phyloP scores from a whole-genome alignment of 2,113 vertebrate genomes.

The Anser cygnoides region DNA sequence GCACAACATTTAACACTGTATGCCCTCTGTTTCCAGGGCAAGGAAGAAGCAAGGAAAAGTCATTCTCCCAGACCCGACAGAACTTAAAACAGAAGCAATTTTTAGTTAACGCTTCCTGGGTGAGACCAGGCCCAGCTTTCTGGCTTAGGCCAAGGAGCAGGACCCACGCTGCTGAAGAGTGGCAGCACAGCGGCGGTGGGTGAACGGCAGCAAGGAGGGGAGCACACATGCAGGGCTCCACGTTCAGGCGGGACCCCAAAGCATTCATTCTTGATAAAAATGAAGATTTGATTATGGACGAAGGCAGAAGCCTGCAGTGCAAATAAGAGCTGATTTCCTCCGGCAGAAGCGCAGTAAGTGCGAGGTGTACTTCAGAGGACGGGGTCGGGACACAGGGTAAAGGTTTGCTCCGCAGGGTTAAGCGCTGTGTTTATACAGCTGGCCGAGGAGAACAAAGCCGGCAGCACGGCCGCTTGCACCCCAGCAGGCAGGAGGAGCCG shows the following conservation, averaged over 20 bases:
- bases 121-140: background rate
- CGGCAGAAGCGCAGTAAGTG: background rate
- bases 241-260: background rate
- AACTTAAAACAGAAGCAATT: background rate
- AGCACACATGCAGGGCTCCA: fast-evolving
- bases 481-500: too few relatives aligned
- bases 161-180: background rate
- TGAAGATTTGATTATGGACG: fast-evolving
- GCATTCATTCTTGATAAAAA: background rate
- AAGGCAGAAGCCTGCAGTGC: background rate
- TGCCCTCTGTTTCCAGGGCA: background rate
- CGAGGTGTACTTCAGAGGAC: background rate
- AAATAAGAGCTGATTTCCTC: background rate
- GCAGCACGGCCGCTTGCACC: background rate
- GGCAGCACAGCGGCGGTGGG: fast-evolving
- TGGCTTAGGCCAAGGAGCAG: background rate
- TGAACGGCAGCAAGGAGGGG: background rate
- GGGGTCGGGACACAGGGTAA: background rate
- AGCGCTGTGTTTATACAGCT: fast-evolving
- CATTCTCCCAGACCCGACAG: background rate
- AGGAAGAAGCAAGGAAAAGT: background rate
- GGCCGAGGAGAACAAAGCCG: background rate
- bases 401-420: background rate
- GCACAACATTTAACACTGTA: fast-evolving
- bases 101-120: background rate